Percentiles rank a stretch among this genome's conserved stretches.
Conservation (phyloP, 1,140 invertebrate genomes). For the Zaprionus lachaisei region DNA sequence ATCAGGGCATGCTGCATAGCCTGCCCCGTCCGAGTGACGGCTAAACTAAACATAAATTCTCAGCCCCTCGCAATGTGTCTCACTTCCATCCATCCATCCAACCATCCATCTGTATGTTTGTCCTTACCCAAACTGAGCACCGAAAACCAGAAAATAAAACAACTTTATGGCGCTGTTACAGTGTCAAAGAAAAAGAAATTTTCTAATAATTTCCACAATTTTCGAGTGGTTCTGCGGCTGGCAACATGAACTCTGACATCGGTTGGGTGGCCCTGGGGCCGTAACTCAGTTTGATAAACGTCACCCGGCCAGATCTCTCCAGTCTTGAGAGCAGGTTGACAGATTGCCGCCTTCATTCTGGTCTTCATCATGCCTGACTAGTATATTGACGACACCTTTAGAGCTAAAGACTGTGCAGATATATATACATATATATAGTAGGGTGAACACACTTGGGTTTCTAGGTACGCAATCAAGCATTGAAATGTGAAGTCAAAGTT, state of each 20-base stretch:
- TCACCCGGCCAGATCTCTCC: slow-evolving; percentile 31
- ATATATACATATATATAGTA: background rate
- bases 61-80: slow-evolving; percentile 54
- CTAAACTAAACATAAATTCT: slow-evolving; percentile 78
- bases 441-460: background rate
- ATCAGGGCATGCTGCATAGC: slow-evolving; percentile 75
- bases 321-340: slow-evolving; percentile 16
- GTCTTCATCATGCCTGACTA: no score
- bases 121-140: slow-evolving; percentile 10
- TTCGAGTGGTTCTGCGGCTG: slow-evolving; percentile 54
- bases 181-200: slow-evolving; percentile 63
- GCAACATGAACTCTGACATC: slow-evolving; percentile 75
- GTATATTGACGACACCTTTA: background rate
- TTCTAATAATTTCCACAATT: slow-evolving; percentile 58
- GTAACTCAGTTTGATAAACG: slow-evolving; percentile 73
- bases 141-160: slow-evolving; percentile 2
- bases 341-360: slow-evolving; percentile 19
- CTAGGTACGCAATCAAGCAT: no score
- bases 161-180: slow-evolving; percentile 68
- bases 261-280: slow-evolving; percentile 36
- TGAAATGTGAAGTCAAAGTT: background rate
- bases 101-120: background rate
- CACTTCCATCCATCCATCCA: slow-evolving; percentile 29
- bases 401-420: background rate
- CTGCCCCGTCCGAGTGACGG: slow-evolving; percentile 51